These are phyloP conservation scores for Phodopus roborovskii DNA, from an alignment of 2,113 vertebrate species.

Conservation along the genomic window DNA sequence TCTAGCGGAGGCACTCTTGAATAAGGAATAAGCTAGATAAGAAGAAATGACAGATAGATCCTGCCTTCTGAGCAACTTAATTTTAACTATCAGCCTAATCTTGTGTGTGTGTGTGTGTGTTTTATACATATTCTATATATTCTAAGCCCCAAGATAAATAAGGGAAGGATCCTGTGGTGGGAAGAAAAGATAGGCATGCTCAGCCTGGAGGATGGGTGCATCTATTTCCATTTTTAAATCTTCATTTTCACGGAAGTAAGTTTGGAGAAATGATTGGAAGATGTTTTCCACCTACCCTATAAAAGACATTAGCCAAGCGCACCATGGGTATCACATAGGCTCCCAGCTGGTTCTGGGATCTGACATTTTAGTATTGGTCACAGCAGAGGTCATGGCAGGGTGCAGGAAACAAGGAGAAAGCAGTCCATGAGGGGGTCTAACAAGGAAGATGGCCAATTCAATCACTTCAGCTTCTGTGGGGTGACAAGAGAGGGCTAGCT, in stretches of 20 bases:
- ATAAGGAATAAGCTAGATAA: constrained; percentile 11
- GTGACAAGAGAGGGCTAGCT: not conserved
- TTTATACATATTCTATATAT: not conserved
- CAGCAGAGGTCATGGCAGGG: not conserved
- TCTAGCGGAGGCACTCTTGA: not conserved
- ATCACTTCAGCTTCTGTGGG: not conserved
- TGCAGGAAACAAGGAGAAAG: not conserved
- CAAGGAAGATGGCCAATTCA: not conserved
- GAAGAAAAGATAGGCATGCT: not conserved
- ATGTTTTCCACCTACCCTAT: not conserved
- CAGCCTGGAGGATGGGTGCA: too few species aligned
- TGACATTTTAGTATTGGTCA: not conserved
- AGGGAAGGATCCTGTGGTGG: not conserved
- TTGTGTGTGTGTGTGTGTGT: not conserved
- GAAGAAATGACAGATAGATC: not conserved
- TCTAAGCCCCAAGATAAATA: not conserved
- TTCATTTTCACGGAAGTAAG: not conserved
- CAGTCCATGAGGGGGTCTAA: not conserved
- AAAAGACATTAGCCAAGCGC: not conserved
- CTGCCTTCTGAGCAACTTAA: not conserved
- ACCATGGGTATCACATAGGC: not conserved
- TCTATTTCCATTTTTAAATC: not conserved
- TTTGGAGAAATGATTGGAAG: not conserved
- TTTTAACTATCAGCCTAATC: constrained; percentile 30
- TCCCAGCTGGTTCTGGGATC: not conserved